These are phyloP conservation scores for Ecdyonurus torrentis DNA, from an alignment of 2,888 invertebrate genomes.

Conservation along the genomic window DNA sequence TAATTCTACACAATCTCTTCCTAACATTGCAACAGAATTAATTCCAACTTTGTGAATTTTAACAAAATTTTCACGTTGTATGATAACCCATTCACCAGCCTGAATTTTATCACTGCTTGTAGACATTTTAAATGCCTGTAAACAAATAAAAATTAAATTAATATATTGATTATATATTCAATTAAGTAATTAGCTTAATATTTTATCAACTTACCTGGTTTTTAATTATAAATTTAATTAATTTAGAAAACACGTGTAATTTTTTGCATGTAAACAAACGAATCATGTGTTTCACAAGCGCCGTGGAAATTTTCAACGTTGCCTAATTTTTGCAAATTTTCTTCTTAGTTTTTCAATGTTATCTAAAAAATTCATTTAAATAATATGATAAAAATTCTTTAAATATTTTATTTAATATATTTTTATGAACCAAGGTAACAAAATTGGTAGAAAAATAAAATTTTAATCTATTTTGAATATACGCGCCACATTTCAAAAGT, in stretches of 20 bases:
- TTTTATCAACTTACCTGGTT: too few relatives aligned
- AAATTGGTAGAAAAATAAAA: background rate
- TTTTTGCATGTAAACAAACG: background rate
- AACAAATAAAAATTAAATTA: too few relatives aligned
- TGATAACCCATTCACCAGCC: background rate
- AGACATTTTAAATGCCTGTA: background rate
- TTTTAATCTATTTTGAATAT: background rate
- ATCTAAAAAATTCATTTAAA: too few relatives aligned
- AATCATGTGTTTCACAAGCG: background rate
- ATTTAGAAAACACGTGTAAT: background rate
- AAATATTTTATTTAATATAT: too few relatives aligned
- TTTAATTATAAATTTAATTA: too few relatives aligned
- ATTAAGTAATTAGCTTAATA: too few relatives aligned
- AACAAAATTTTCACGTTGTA: background rate
- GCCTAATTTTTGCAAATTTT: background rate
- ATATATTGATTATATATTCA: too few relatives aligned
- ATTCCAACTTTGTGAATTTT: background rate
- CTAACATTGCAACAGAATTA: background rate
- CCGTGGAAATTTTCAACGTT: background rate
- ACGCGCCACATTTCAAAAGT: background rate
- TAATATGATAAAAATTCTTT: too few relatives aligned
- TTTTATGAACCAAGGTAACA: too few relatives aligned
- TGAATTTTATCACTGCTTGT: background rate
- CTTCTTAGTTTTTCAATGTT: too few relatives aligned
- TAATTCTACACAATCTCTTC: background rate